Percentiles rank a stretch among this genome's conserved stretches.
These are phyloP conservation scores for Sphaerophoria taeniata DNA, from an alignment of 2,888 invertebrate species.

Conservation along the genomic window DNA sequence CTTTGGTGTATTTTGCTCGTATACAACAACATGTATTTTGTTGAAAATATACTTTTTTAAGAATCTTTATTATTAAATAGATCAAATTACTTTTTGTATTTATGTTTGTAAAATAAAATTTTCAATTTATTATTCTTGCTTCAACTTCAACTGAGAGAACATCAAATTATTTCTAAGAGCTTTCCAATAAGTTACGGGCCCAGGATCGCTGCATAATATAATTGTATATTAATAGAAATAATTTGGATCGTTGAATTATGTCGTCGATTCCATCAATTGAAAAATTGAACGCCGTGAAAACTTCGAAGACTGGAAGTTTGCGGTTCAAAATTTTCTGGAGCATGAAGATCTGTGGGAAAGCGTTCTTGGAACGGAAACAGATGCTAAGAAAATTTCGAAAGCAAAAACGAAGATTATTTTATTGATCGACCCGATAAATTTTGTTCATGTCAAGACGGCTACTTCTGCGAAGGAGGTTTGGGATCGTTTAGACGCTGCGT, in stretches of 20 bases:
- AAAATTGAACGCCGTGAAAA: neutral
- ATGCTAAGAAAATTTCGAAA: neutral
- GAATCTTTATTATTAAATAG: no score
- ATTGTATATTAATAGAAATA: neutral
- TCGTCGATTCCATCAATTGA: neutral
- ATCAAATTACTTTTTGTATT: no score
- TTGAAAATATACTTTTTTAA: no score
- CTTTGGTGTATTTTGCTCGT: no score
- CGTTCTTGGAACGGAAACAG: neutral
- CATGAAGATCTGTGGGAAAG: constrained; percentile 6
- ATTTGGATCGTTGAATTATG: neutral
- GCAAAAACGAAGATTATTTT: neutral
- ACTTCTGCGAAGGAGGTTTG: neutral
- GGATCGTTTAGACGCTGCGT: neutral
- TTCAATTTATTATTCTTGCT: no score
- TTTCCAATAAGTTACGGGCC: neutral
- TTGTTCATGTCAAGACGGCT: neutral
- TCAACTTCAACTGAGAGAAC: no score
- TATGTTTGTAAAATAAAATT: no score
- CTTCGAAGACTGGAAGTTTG: neutral
- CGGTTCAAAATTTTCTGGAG: neutral
- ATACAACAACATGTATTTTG: no score
- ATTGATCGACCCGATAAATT: neutral
- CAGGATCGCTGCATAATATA: neutral
- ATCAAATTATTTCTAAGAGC: no score